Conservation (phyloP, 92 coral and sea anemone genomes). For the Actinostola sp. region DNA sequence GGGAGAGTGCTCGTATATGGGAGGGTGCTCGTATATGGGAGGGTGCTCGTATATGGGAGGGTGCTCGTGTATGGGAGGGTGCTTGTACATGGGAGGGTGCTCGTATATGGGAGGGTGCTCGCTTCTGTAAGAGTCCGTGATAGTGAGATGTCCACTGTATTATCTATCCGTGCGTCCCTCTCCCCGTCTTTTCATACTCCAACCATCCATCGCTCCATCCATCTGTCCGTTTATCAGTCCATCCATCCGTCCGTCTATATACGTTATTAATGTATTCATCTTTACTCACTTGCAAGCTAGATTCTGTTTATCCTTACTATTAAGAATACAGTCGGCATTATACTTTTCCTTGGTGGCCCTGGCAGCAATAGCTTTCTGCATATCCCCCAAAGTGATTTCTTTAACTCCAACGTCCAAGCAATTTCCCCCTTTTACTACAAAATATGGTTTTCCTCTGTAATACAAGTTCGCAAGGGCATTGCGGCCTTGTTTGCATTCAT, state of each 20-base stretch:
- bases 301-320: not conserved
- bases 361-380: not conserved
- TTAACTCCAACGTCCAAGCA: slow-evolving; percentile 9
- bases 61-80: no score
- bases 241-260: not conserved
- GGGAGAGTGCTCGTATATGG: no score
- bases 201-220: not conserved
- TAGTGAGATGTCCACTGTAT: no score
- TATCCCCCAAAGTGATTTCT: not conserved
- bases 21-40: no score
- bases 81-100: no score
- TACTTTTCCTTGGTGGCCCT: slow-evolving; percentile 9
- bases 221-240: not conserved
- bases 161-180: no score
- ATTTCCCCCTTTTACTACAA: not conserved
- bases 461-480: not conserved
- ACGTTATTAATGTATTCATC: no score
- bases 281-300: slow-evolving; percentile 12
- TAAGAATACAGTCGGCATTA: slow-evolving; percentile 15
- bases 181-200: not conserved
- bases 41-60: no score
- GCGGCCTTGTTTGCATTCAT: not conserved
- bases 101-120: no score
- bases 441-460: not conserved
- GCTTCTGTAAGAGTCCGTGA: no score